Base-by-base conservation (phyloP, 2,888 invertebrate genomes). In the Drosophila sordidula region DNA sequence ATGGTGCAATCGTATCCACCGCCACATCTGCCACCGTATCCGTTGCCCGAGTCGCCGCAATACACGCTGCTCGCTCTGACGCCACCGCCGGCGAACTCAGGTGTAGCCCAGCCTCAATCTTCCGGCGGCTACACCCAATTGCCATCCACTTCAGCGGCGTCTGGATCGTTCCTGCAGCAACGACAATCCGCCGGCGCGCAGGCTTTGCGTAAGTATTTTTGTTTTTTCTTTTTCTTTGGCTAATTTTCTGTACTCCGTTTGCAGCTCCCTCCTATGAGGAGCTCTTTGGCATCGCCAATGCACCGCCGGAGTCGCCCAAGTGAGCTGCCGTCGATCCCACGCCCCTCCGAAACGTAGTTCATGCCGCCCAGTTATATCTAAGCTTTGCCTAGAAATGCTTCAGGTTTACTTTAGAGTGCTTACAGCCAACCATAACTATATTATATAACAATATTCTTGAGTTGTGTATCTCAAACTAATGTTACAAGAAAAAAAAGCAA, bases 201-300 rank as follows among this genome's bases (percentile, higher is more conserved):
- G 29, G 91, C 90, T 58, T 68, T 91, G 77, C 90, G 90, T 90
- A 80, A 89, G 91, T 83, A 1, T 0, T 18, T 5, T 12, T 8
- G 16, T 2, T n/a, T 12, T 36, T 1, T 11, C 6, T 8, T 14
- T 6, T 32, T 11, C 12, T 12, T 12, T 38, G 12, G 25, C 4
- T 55, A 14, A 36, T 22, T 14, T 36, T 29, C 18, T 8, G 11
- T 8, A 34, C 5, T 52, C 16, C 4, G 8, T 49, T 52, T 52
- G 12, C 67, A 92, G 92, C 92, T 36, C 92, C 92, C 46, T 92
- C 92, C 4, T 92, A 92, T 61, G 92, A 92, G 22, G 92, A 92
- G 75, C 81, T 92, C 18, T 92, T 92, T 72, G 92, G 92, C 42
- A 81, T 66, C 54, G 83, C 90, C 44, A 77, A 81, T 18, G 89